Evolutionary conservation across 2,888 invertebrate species (phyloP).

Genomic region (Drosophila siamana): DNA sequence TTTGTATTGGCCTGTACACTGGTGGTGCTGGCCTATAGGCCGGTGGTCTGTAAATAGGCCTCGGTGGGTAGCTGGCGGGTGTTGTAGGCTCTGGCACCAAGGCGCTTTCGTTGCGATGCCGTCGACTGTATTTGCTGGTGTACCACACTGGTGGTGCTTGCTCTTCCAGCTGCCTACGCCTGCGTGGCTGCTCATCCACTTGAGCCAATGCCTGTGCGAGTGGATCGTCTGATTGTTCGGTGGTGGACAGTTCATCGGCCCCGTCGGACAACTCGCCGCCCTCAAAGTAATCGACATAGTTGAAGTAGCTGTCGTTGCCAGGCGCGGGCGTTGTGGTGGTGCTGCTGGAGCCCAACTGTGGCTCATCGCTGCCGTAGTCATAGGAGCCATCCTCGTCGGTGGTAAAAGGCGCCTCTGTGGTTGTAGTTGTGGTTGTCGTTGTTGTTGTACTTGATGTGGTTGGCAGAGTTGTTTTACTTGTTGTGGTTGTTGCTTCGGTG

Average conservation of each 20-base stretch:
- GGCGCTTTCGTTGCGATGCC: constrained; percentile 55
- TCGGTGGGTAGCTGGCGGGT: constrained; percentile 16
- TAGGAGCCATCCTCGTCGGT: constrained; percentile 62
- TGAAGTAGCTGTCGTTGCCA: constrained; percentile 78
- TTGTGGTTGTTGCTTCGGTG: constrained; percentile 28
- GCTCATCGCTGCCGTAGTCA: constrained; percentile 64
- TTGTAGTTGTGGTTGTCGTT: constrained; percentile 56
- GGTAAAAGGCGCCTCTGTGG: constrained; percentile 42
- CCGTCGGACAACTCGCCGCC: constrained; percentile 62
- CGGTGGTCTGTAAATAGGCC: constrained; percentile 12
- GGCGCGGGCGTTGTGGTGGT: constrained; percentile 65
- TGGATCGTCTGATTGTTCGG: constrained; percentile 64
- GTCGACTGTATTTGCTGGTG: constrained; percentile 68
- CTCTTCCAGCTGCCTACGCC: constrained; percentile 39
- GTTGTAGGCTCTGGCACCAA: constrained; percentile 15
- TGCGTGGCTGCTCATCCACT: constrained; percentile 49
- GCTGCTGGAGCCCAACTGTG: constrained; percentile 43
- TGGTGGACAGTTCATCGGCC: constrained; percentile 38
- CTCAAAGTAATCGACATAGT: constrained; percentile 83
- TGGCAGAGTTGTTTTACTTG: constrained; percentile 6
- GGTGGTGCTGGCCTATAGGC: constrained; percentile 3
- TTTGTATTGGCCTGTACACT: constrained; percentile 18
- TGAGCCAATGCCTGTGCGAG: constrained; percentile 58
- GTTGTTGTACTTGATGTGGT: constrained; percentile 26
- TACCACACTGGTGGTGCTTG: constrained; percentile 28